Conservation (phyloP, 2,113 vertebrate genomes). For the Pedetes capensis region DNA sequence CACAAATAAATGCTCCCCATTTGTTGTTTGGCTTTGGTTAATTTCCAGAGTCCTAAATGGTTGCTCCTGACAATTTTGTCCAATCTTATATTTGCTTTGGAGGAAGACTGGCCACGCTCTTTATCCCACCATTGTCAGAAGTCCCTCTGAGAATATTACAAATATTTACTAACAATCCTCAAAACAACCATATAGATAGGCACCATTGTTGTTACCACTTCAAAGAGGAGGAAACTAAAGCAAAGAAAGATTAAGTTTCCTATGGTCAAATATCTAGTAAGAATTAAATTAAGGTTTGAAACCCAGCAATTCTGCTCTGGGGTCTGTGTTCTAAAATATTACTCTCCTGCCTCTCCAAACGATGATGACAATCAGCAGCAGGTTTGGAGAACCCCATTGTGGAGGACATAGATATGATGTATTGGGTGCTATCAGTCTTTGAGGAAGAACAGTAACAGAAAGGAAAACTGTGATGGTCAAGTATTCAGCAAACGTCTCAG, state of each 20-base stretch:
- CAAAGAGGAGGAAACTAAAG: background rate
- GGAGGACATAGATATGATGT: fast-evolving
- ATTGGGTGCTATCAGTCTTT: background rate
- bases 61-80: background rate
- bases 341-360: background rate
- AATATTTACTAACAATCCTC: background rate
- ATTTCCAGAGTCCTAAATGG: background rate
- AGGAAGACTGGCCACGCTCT: background rate
- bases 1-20: background rate
- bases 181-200: background rate
- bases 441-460: background rate
- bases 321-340: background rate
- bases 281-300: background rate
- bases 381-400: background rate
- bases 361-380: background rate
- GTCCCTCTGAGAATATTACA: background rate
- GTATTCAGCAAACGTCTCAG: background rate
- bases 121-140: background rate
- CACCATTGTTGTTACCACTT: background rate
- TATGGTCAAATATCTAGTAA: background rate
- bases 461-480: background rate
- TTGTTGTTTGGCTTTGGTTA: background rate
- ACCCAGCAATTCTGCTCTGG: background rate
- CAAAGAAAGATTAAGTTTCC: background rate
- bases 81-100: background rate